Evolutionary conservation across 2,797 vertebrate genomes (phyloP), one percentile per base, ranked within the genome.

Genomic region (Rhinatrema bivittatum): DNA sequence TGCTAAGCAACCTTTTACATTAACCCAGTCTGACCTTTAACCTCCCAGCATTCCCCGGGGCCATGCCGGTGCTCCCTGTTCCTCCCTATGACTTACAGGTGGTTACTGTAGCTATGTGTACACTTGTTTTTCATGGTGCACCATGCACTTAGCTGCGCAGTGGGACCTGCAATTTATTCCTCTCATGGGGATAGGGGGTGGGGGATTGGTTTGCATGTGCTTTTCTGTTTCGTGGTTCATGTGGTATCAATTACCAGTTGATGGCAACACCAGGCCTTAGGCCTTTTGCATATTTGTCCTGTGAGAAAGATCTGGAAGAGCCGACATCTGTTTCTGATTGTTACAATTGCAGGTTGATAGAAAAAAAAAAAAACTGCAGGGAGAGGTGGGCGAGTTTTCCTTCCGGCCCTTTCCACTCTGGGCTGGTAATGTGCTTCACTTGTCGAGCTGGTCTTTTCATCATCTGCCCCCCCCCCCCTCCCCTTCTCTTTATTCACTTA

Each of bases 291-390:
- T 82, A 78, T 80, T 75, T 81, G 76, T 85, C 72, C 78, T 81
- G 78, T 57, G 84, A 84, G 85, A 82, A 82, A 79, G 80, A 78
- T 79, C 72, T 78, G 72, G 79, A 82, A 81, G 68, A 70, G 70
- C 72, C 64, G 77, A 70, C 90, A 94, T 91, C 89, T 93, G 93
- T 76, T 85, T 84, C 75, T 68, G 80, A 92, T 94, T 84, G 85
- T 74, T 53, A 72, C 87, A 84, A 87, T 90, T 88, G 88, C 90
- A 91, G 90, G 90, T 94, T 90, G 89, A 88, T 88, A 80, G 88
- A 90, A 91, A 81, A 82, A 90, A 91, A 81, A 82, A 90, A 84
- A n/a, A n/a, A n/a, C n/a, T 69, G 75, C 81, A 66, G 76, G 78
- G 64, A 74, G 87, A 87, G 86, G 82, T 86, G 88, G 87, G 90